Base-by-base conservation (phyloP, 1,140 invertebrate genomes). In the Drosophila sproati region DNA sequence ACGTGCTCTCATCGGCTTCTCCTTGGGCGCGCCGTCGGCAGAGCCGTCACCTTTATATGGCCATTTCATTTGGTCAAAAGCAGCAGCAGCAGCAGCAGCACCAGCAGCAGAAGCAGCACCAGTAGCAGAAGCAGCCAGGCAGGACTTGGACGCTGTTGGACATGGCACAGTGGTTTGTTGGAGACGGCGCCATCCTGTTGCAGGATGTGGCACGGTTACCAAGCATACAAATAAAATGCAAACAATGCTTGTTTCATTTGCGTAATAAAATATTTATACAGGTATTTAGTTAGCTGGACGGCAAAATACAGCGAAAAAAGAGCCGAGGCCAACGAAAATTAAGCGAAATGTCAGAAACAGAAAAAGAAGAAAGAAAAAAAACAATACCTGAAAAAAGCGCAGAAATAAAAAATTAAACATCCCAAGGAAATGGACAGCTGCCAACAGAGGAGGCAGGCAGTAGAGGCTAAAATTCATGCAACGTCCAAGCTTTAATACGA, bases 251-350 rank as follows among this genome's bases (percentile, higher is more conserved):
- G 83, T 87, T 88, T 87, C 82, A 87, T 87, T 87, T 87, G 79
- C 83, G 83, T 87, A 87, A 82, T 87, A 87, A 87, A 87, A 87
- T 88, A 87, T 87, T 87, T 87, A 87, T 87, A 82, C 80, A 87
- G 82, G 83, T 87, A 88, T 87, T 87, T 87, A 88, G 82, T 87
- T 87, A 76, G 72, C 71, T 52, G 61, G 63, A 74, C 80, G 59
- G 56, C 54, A 74, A 80, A 82, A 78, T 66, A 69, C 67, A 82
- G 61, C 72, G 51, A 47, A 77, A 41, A 72, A 55, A 47, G 5
- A 34, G 47, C 39, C 34, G 35, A 64, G 55, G 28, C 37, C 47
- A 75, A 64, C 76, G 43, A 78, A 78, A 78, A 78, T 78, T 78
- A 78, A 78, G 66, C 66, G 32, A 62, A 69, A 47, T 56, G 12